Conservation (phyloP, 2,797 vertebrate species). For the Clarias fuscus region DNA sequence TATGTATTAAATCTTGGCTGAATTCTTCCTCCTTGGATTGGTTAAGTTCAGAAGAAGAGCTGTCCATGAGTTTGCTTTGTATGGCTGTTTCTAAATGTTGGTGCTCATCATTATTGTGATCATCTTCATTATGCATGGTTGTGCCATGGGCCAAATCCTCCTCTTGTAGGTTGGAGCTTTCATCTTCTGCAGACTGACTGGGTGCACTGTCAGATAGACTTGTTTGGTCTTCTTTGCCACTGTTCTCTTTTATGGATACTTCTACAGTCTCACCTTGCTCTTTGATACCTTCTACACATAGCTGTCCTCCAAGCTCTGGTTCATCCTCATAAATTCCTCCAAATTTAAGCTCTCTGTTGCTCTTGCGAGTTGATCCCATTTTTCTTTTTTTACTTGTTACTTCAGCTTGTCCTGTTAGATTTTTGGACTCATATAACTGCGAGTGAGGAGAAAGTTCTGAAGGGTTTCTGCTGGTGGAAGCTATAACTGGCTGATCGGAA, state of each 20-base stretch:
- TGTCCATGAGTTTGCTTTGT: background rate
- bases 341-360: conserved; percentile 43
- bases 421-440: conserved; percentile 7
- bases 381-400: conserved; percentile 62
- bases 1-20: background rate
- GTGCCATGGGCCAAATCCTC: background rate
- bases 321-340: conserved; percentile 27
- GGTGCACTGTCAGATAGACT: background rate
- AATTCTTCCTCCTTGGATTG: background rate
- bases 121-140: background rate
- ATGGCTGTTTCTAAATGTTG: conserved; percentile 24
- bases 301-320: conserved; percentile 18
- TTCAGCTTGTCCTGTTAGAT: conserved; percentile 10
- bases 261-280: conserved; percentile 32
- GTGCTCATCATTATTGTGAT: background rate
- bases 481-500: conserved; percentile 12
- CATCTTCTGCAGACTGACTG: background rate
- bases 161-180: background rate
- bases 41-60: background rate
- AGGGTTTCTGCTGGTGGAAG: conserved; percentile 13
- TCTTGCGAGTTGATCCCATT: conserved; percentile 67
- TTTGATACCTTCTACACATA: conserved; percentile 27
- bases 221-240: conserved; percentile 12
- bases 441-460: conserved; percentile 22
- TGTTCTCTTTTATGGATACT: conserved; percentile 29